phyloP scores from a whole-genome alignment of 2,797 vertebrate genomes.

The Sciaenops ocellatus region DNA sequence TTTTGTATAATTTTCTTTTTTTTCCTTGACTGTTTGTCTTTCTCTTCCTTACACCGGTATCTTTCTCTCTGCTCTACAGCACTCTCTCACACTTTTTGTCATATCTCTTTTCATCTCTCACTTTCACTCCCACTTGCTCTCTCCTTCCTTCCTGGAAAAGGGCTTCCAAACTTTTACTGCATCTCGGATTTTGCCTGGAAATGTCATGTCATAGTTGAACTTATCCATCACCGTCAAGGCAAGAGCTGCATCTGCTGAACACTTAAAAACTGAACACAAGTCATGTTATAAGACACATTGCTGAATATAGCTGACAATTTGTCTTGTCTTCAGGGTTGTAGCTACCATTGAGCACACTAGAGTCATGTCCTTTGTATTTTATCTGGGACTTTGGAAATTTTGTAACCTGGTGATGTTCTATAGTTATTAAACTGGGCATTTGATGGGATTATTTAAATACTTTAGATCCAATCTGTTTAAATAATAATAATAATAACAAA shows the following conservation, averaged over 20 bases:
- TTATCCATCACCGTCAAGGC: slow-evolving; percentile 24
- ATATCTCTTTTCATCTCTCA: slow-evolving; percentile 23
- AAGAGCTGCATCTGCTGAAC: slow-evolving; percentile 6
- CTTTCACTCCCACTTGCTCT: slow-evolving; percentile 25
- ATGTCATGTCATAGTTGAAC: slow-evolving; percentile 52
- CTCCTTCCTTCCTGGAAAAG: slow-evolving; percentile 31
- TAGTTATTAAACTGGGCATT: background rate
- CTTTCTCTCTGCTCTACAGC: slow-evolving; percentile 9
- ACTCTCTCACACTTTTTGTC: slow-evolving; percentile 1
- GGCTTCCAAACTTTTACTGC: slow-evolving; percentile 26
- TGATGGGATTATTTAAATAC: background rate
- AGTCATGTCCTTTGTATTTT: background rate
- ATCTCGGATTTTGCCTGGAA: slow-evolving; percentile 45
- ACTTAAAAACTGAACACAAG: background rate
- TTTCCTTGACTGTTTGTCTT: slow-evolving; percentile 41
- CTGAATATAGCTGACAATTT: slow-evolving; percentile 6
- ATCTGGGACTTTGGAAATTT: background rate
- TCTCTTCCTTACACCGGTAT: slow-evolving; percentile 3
- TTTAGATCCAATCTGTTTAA: background rate
- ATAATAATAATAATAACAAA: no score
- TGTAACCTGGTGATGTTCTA: background rate
- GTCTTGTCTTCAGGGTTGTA: background rate
- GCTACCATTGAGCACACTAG: background rate
- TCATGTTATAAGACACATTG: background rate
- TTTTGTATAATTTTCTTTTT: slow-evolving; percentile 51